Percentiles rank a stretch among this genome's conserved stretches.
Evolutionary conservation across 2,888 invertebrate species (phyloP).

Genomic region (Mantis religiosa): DNA sequence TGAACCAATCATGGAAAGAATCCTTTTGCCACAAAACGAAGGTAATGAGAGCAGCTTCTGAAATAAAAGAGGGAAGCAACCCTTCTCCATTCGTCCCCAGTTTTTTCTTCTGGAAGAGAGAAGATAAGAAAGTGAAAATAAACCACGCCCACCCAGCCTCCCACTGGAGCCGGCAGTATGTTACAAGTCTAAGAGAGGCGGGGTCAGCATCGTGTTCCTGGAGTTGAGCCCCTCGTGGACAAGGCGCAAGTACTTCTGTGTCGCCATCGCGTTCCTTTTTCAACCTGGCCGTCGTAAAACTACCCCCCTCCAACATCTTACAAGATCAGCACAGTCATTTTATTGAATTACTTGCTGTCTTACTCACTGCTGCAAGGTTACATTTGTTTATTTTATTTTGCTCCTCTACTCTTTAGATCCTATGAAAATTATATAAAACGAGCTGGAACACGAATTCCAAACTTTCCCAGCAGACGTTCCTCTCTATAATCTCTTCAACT

Average conservation of each 20-base stretch:
- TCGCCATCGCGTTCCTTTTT: background rate
- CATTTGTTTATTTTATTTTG: too few relatives aligned
- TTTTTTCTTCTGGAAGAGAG: background rate
- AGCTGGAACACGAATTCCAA: too few relatives aligned
- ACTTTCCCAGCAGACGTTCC: too few relatives aligned
- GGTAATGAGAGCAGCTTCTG: background rate
- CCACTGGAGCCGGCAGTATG: constrained; percentile 15
- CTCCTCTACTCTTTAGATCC: too few relatives aligned
- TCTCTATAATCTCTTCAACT: too few relatives aligned
- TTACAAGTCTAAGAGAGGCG: constrained; percentile 12
- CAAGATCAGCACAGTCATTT: too few relatives aligned
- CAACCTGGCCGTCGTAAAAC: background rate
- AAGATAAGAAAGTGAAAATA: constrained; percentile 16
- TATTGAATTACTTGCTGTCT: too few relatives aligned
- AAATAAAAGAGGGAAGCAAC: background rate
- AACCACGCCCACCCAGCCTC: constrained; percentile 13
- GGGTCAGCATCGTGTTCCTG: background rate
- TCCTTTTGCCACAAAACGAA: background rate
- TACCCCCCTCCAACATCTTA: background rate
- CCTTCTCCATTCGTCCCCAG: background rate
- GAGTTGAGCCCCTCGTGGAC: background rate
- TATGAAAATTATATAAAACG: too few relatives aligned
- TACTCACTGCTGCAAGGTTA: too few relatives aligned
- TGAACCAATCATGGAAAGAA: background rate
- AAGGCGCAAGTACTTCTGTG: background rate